Evolutionary conservation across 2,797 vertebrate genomes (phyloP), one percentile per base, ranked within the genome.

Genomic region (Paramormyrops hopkinsi): DNA sequence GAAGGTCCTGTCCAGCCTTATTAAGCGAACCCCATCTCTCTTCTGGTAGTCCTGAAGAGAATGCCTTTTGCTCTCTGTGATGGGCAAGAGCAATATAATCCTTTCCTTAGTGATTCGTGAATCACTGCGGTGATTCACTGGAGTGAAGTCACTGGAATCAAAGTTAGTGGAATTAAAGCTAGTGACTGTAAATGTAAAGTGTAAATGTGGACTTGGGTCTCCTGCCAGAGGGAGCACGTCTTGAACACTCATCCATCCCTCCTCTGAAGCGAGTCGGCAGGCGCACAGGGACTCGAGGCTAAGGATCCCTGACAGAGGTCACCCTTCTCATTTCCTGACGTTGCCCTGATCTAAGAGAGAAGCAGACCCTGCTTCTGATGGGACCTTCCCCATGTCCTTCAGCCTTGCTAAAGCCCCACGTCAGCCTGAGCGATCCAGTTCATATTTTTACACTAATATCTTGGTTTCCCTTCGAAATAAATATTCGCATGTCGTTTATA

Each of bases 41-140:
- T 96, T 98, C 95, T 96, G 97, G 94, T 97, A 99, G 94, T 99
- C 98, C 90, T 99, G 98, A 89, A 99, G 97, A 2, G 96, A 94
- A 93, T 98, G 98, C 94, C 98, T 96, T 93, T 95, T 97, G 88
- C 96, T 93, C 91, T 98, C 98, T 99, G 95, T 89, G 91, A 89
- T 62, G 50, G 56, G 79, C 19, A 46, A 48, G 14, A 84, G 83
- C 4, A 14, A 73, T 50, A 50, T 50, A n/a, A 53, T 44, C 41
- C 37, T 82, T 56, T 41, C 54, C 79, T 29, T 62, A 65, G 76
- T 1, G 22, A 41, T 4, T 25, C 2, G 1, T 86, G 9, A 48
- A 3, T 83, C 22, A 62, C 9, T 29, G 62, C 25, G 0, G 8
- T 41, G 12, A 41, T 19, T 82, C 22, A 62, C 1, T 29, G 62